Evolutionary conservation across 2,113 vertebrate species (phyloP).

Genomic region (Ophthalmolycus amberensis): DNA sequence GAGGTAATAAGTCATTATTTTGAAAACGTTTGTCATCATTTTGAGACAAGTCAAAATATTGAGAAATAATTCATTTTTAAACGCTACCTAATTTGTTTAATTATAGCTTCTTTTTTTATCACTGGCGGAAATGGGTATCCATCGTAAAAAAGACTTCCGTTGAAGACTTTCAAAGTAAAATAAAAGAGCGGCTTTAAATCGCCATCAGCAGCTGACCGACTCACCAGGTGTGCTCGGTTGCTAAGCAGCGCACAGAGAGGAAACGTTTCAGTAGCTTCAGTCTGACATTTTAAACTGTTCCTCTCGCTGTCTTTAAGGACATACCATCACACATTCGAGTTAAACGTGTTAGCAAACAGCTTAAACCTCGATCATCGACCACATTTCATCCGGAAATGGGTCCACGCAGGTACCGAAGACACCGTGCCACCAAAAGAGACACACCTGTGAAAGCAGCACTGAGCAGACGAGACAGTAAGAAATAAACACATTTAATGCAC

Average conservation of each 20-base stretch:
- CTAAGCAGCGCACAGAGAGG: conserved; percentile 15
- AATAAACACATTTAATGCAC: background rate
- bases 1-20: no score
- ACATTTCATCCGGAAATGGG: conserved; percentile 38
- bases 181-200: background rate
- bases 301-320: background rate
- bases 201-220: background rate
- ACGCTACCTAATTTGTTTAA: no score
- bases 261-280: no score
- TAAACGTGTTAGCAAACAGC: no score
- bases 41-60: no score
- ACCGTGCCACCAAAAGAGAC: conserved; percentile 27
- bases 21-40: no score
- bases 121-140: background rate
- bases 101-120: no score
- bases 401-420: background rate
- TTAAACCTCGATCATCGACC: background rate
- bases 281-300: background rate
- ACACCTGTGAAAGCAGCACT: conserved; percentile 44
- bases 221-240: conserved; percentile 49
- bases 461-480: conserved; percentile 54
- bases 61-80: no score
- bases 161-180: conserved; percentile 11
- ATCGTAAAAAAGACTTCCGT: background rate
- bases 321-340: background rate